phyloP scores from a whole-genome alignment of 2,797 vertebrate genomes.

The Nothura maculosa region DNA sequence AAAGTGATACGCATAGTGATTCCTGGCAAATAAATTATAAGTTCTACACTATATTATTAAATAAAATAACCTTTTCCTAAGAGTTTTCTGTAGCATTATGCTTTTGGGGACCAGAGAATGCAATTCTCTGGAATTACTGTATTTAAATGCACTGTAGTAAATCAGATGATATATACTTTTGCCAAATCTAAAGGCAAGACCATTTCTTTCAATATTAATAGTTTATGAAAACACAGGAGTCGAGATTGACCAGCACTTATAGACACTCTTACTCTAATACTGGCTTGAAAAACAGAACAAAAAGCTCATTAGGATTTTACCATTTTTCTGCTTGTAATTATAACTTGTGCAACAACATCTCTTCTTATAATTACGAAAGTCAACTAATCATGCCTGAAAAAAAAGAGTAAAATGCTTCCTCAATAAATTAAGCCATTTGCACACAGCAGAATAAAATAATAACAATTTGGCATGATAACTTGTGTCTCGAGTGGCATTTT shows the following conservation, averaged over 20 bases:
- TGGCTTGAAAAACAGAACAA: background rate
- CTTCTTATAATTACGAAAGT: background rate
- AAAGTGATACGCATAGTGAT: background rate
- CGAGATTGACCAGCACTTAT: background rate
- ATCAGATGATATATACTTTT: background rate
- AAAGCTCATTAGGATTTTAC: background rate
- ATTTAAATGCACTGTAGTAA: background rate
- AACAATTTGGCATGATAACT: background rate
- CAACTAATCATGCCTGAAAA: background rate
- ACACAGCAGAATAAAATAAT: background rate
- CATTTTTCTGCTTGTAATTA: background rate
- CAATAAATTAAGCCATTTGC: background rate
- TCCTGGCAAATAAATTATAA: conserved; percentile 10
- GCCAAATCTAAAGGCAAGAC: background rate
- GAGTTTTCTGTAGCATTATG: background rate
- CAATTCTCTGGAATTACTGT: background rate
- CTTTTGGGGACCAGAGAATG: background rate
- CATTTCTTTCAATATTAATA: background rate
- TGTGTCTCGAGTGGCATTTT: background rate
- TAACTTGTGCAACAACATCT: background rate
- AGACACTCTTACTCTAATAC: background rate
- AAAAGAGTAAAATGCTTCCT: background rate
- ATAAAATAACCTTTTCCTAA: background rate
- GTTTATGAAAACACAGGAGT: background rate
- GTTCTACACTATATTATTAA: background rate